A percentile compares a stretch with the other conserved stretches of the same genome.
Evolutionary conservation across 2,888 invertebrate genomes (phyloP).

Genomic region (Hyles lineata): DNA sequence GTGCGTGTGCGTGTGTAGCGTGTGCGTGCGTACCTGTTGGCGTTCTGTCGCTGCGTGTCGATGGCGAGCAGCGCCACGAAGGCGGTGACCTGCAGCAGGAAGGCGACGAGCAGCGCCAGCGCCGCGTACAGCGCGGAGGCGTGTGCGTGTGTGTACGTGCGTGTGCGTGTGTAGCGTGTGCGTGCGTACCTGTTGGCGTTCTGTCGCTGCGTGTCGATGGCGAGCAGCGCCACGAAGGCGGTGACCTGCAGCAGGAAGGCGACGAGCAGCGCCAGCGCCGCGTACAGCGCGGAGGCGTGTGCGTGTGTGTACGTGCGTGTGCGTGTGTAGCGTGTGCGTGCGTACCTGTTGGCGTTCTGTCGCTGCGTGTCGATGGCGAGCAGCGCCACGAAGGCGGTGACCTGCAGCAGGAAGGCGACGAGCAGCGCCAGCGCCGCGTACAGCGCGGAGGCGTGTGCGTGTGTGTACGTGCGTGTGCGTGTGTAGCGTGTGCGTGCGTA

Average conservation of each 20-base stretch:
- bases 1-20: background rate
- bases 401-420: slow-evolving; percentile 97
- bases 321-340: background rate
- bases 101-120: slow-evolving; percentile 97
- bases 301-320: too few relatives aligned
- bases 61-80: slow-evolving; percentile 95
- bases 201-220: slow-evolving; percentile 93
- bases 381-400: slow-evolving; percentile 97
- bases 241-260: slow-evolving; percentile 98
- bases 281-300: slow-evolving; percentile 98
- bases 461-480: too few relatives aligned
- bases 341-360: slow-evolving; percentile 85
- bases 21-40: slow-evolving; percentile 71
- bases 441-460: slow-evolving; percentile 97
- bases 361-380: slow-evolving; percentile 93
- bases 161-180: background rate
- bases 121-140: slow-evolving; percentile 99
- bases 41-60: slow-evolving; percentile 91
- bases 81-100: slow-evolving; percentile 97
- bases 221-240: slow-evolving; percentile 96
- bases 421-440: slow-evolving; percentile 98
- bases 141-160: too few relatives aligned
- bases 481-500: slow-evolving; percentile 34
- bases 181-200: slow-evolving; percentile 75
- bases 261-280: slow-evolving; percentile 96